A percentile compares a stretch with the other conserved stretches of the same genome.
Conservation (phyloP, 2,888 invertebrate genomes). For the Conistra vaccinii region DNA sequence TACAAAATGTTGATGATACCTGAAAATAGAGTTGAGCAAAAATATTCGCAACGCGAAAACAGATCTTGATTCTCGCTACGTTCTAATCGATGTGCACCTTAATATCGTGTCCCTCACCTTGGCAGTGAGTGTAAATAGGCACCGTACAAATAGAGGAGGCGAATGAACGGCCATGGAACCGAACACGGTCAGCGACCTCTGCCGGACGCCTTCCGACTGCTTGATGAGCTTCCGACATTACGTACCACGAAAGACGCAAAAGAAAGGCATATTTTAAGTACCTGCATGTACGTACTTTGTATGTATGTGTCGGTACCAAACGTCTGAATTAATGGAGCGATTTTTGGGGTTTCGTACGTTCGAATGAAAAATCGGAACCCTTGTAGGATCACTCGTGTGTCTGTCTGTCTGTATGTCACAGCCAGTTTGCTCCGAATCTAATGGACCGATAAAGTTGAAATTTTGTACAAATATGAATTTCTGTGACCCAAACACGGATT, state of each 20-base stretch:
- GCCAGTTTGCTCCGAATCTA: too few species aligned
- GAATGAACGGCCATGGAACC: slow-evolving; percentile 84
- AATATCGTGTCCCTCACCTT: slow-evolving; percentile 83
- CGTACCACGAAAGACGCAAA: slow-evolving; percentile 66
- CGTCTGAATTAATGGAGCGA: slow-evolving; percentile 27
- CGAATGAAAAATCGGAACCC: too few species aligned
- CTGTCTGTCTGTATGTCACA: too few species aligned
- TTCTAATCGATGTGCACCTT: slow-evolving; percentile 60
- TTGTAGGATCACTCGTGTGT: too few species aligned
- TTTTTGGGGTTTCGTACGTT: slow-evolving; percentile 6
- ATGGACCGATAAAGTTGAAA: too few species aligned
- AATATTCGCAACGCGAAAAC: slow-evolving; percentile 16
- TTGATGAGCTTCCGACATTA: slow-evolving; percentile 80
- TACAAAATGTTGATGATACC: neutral
- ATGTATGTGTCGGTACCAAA: slow-evolving; percentile 11
- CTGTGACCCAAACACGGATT: too few species aligned
- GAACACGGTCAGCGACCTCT: slow-evolving; percentile 86
- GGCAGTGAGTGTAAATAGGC: slow-evolving; percentile 80
- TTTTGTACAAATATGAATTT: too few species aligned
- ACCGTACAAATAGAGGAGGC: slow-evolving; percentile 73
- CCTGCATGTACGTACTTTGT: slow-evolving; percentile 11
- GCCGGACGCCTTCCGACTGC: slow-evolving; percentile 78
- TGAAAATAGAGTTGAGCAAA: slow-evolving; percentile 2
- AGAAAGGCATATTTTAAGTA: slow-evolving; percentile 55
- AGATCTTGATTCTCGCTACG: slow-evolving; percentile 38